Evolutionary conservation across 2,888 invertebrate species (phyloP).

Genomic region (Panzeria rudis): DNA sequence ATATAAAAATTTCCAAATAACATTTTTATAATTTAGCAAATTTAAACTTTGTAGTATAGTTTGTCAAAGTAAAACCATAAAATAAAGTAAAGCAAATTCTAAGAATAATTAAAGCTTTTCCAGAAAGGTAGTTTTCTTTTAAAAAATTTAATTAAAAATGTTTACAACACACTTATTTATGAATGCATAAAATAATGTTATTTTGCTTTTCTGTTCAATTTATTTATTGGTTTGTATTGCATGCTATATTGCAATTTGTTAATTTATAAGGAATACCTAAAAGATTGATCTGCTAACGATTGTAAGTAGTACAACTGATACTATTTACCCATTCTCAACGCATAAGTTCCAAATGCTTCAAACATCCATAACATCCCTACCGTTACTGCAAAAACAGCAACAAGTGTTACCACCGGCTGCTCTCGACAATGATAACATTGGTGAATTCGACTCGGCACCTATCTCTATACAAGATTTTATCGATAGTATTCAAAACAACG

Average conservation of each 20-base stretch:
- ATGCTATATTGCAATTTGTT: background rate
- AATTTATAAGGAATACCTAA: background rate
- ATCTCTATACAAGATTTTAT: slow-evolving; percentile 78
- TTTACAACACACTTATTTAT: background rate
- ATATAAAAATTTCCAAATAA: background rate
- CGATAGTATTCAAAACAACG: slow-evolving; percentile 75
- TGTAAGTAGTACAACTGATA: slow-evolving; percentile 61
- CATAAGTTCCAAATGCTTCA: slow-evolving; percentile 57
- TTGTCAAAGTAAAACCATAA: too few relatives aligned
- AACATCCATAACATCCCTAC: slow-evolving; percentile 13
- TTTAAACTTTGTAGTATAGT: background rate
- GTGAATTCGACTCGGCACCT: slow-evolving; percentile 69
- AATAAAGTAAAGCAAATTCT: too few relatives aligned
- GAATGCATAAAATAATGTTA: background rate
- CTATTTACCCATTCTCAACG: slow-evolving; percentile 50
- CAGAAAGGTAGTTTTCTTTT: too few relatives aligned
- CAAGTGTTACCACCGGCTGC: slow-evolving; percentile 58
- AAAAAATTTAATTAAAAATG: background rate
- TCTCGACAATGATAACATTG: slow-evolving; percentile 56
- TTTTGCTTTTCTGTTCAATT: background rate
- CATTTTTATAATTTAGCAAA: background rate
- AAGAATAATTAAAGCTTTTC: too few relatives aligned
- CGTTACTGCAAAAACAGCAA: slow-evolving; percentile 61
- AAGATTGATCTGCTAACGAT: slow-evolving; percentile 55
- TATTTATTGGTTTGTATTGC: background rate